phyloP scores from a whole-genome alignment of 2,888 invertebrate genomes.

The Lepas anatifera region DNA sequence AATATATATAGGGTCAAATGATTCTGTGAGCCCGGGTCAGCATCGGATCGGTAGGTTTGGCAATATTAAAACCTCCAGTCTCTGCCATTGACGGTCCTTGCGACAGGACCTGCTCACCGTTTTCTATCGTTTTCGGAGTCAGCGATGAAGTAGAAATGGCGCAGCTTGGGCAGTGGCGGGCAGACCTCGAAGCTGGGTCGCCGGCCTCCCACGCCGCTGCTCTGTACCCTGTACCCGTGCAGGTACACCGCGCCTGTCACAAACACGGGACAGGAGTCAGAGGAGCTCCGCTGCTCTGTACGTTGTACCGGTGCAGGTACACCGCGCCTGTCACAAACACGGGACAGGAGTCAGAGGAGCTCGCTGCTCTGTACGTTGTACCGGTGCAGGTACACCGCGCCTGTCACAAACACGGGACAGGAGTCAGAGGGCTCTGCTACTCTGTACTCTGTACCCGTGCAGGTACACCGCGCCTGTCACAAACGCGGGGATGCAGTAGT shows the following conservation, averaged over 20 bases:
- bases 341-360: no score
- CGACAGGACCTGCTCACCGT: conserved; percentile 45
- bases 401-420: no score
- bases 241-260: conserved; percentile 75
- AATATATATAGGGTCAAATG: no score
- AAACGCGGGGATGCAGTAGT: no score
- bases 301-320: conserved; percentile 84
- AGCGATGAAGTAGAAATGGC: conserved; percentile 82
- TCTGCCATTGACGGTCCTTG: background rate
- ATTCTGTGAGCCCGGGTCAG: no score
- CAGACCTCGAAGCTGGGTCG: conserved; percentile 83
- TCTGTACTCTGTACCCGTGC: conserved; percentile 85
- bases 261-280: background rate
- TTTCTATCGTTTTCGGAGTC: conserved; percentile 91
- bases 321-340: conserved; percentile 72
- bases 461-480: conserved; percentile 75
- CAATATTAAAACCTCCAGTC: no score
- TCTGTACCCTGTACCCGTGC: conserved; percentile 85
- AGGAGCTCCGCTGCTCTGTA: conserved; percentile 73
- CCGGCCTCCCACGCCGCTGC: conserved; percentile 61
- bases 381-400: conserved; percentile 86
- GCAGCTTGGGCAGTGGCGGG: conserved; percentile 72
- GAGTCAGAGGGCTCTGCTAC: no score
- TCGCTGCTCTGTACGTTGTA: conserved; percentile 76
- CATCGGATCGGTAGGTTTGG: no score